Evolutionary conservation across 2,888 invertebrate genomes (phyloP).

Genomic region (Eupeodes luniger): DNA sequence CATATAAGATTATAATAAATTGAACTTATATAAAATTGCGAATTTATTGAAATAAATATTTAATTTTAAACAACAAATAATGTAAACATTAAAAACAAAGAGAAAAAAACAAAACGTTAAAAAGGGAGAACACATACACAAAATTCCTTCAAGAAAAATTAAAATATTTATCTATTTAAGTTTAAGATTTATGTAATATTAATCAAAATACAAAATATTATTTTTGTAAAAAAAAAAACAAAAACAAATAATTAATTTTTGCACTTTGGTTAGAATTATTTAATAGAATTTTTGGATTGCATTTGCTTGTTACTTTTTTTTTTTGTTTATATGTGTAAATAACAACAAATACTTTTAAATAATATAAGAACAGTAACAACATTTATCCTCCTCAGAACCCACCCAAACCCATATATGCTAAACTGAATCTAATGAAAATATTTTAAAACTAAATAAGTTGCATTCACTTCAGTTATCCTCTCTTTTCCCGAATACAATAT

Average conservation of each 20-base stretch:
- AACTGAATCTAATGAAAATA: not conserved
- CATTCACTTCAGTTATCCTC: not conserved
- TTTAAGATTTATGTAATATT: conserved; percentile 6
- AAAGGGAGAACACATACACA: conserved; percentile 27
- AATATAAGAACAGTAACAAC: not conserved
- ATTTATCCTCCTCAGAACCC: not conserved
- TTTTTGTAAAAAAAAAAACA: not conserved
- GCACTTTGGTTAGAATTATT: conserved; percentile 5
- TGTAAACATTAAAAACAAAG: conserved; percentile 15
- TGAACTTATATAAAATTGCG: not conserved
- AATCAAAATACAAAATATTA: not conserved
- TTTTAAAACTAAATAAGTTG: not conserved
- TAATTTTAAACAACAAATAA: not conserved
- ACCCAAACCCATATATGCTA: too few relatives aligned
- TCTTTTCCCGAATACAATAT: not conserved
- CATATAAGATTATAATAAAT: not conserved
- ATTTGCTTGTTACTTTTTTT: not conserved
- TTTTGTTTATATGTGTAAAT: not conserved
- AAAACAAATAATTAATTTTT: not conserved
- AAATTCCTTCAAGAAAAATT: not conserved
- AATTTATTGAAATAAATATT: not conserved
- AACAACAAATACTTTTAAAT: not conserved
- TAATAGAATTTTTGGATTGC: not conserved
- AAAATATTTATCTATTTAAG: not conserved
- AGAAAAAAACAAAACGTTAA: not conserved